These are phyloP conservation scores for Xerus inauris DNA, from an alignment of 2,113 vertebrate genomes.

Conservation along the genomic window DNA sequence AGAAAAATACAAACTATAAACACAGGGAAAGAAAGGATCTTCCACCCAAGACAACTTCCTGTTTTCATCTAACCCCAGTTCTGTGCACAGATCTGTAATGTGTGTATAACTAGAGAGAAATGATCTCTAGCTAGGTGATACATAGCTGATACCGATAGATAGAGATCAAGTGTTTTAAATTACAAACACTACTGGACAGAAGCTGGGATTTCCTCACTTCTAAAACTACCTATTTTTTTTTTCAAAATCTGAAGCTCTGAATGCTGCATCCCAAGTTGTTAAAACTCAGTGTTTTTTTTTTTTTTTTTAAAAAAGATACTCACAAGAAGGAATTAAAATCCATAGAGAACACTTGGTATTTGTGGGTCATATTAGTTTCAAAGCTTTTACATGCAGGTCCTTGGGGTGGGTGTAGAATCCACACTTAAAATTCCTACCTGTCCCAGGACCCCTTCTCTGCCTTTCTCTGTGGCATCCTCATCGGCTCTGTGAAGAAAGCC, in stretches of 20 bases:
- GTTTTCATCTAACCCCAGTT: neutral
- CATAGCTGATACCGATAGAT: neutral
- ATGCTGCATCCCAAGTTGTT: neutral
- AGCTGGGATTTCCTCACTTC: constrained; percentile 14
- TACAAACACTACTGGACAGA: neutral
- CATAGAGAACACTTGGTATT: neutral
- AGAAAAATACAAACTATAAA: constrained; percentile 31
- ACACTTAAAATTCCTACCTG: neutral
- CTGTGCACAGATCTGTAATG: neutral
- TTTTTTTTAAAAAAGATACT: neutral
- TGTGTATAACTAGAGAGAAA: neutral
- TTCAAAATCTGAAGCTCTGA: neutral
- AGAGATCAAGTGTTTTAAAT: neutral
- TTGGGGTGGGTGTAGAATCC: neutral
- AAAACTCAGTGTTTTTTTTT: no score
- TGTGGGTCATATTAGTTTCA: neutral
- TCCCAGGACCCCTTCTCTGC: neutral
- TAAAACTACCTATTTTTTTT: neutral
- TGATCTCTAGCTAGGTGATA: neutral
- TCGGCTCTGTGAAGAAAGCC: neutral
- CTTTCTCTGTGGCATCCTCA: neutral
- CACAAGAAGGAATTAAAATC: neutral
- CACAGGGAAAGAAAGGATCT: neutral
- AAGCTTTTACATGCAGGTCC: neutral
- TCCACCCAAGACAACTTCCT: neutral